A percentile compares a stretch with the other conserved stretches of the same genome.
Conservation (phyloP, 2,797 vertebrate genomes). For the Lepilemur septentrionalis region DNA sequence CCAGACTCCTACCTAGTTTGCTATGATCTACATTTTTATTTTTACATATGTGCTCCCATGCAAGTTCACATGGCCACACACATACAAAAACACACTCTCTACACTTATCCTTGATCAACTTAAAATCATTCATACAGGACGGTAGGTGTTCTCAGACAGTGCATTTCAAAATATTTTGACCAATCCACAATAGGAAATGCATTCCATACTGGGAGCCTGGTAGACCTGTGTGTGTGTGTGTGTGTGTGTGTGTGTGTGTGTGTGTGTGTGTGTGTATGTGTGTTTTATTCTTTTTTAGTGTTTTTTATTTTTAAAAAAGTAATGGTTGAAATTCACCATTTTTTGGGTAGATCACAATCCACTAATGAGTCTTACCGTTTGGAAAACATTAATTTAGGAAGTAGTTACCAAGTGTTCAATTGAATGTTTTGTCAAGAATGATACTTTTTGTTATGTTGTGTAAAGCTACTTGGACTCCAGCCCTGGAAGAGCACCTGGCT, state of each 20-base stretch:
- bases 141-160: not conserved
- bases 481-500: not conserved
- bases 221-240: not conserved
- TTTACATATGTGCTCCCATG: not conserved
- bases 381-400: conserved; percentile 10
- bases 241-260: not conserved
- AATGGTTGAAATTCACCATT: not conserved
- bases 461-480: not conserved
- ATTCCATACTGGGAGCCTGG: not conserved
- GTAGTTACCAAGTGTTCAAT: not conserved
- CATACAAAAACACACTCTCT: too few relatives aligned
- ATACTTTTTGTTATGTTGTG: not conserved
- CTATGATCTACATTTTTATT: not conserved
- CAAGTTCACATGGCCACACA: not conserved
- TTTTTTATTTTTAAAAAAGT: not conserved
- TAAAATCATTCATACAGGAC: not conserved
- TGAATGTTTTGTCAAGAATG: not conserved
- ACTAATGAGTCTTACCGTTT: not conserved
- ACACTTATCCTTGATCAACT: not conserved
- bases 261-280: not conserved
- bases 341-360: not conserved
- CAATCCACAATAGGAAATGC: not conserved
- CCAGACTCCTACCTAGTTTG: not conserved
- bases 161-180: not conserved
- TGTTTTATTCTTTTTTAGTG: not conserved